These are phyloP conservation scores for Cepaea nemoralis DNA, from an alignment of 1,140 invertebrate species.

Conservation along the genomic window DNA sequence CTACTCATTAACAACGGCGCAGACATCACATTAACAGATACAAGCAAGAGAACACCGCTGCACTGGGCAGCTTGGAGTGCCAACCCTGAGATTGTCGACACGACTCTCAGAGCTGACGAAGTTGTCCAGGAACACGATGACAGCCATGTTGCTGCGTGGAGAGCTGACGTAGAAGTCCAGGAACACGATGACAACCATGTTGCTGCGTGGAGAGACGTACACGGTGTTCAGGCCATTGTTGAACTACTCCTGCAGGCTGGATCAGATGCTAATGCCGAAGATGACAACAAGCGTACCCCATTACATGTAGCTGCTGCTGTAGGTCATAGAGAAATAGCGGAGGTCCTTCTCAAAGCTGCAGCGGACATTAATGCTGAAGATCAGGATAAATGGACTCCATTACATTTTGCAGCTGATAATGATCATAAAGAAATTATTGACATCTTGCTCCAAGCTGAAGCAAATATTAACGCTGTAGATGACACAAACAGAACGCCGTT, in stretches of 20 bases:
- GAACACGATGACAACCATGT: too few relatives aligned
- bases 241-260: not conserved
- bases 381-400: not conserved
- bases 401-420: not conserved
- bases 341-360: not conserved
- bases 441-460: not conserved
- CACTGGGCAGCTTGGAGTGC: not conserved
- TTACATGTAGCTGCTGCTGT: not conserved
- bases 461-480: too few relatives aligned
- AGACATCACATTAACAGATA: not conserved
- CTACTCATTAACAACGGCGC: not conserved
- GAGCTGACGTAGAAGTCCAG: too few relatives aligned
- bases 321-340: not conserved
- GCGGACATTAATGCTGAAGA: not conserved
- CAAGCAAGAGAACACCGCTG: not conserved
- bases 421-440: not conserved
- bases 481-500: too few relatives aligned
- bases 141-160: too few relatives aligned
- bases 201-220: too few relatives aligned
- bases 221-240: not conserved
- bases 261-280: not conserved
- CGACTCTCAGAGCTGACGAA: too few relatives aligned
- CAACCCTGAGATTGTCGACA: too few relatives aligned
- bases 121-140: too few relatives aligned
- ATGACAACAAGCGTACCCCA: not conserved